Conservation (phyloP, 2,888 invertebrate genomes). For the Nomada flava region DNA sequence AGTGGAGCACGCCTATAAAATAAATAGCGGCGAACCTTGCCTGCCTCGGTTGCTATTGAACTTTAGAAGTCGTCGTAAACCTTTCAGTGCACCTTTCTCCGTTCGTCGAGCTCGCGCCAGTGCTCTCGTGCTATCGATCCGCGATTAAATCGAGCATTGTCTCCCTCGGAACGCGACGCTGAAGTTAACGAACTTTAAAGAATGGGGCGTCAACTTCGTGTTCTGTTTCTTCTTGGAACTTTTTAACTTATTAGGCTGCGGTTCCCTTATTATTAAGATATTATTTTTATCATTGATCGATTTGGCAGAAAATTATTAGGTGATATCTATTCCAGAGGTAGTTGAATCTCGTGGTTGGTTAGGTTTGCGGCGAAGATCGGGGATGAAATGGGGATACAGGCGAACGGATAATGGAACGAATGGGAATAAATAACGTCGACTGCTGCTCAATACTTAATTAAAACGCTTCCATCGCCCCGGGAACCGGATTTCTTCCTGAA, state of each 20-base stretch:
- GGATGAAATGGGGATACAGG: slow-evolving; percentile 12
- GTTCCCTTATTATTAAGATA: too few species aligned
- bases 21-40: slow-evolving; percentile 69
- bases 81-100: slow-evolving; percentile 58
- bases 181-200: neutral
- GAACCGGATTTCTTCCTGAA: slow-evolving; percentile 49
- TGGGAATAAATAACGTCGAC: slow-evolving; percentile 38
- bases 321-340: too few species aligned
- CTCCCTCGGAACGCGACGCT: neutral
- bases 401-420: slow-evolving; percentile 47
- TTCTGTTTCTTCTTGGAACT: too few species aligned
- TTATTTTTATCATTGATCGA: too few species aligned
- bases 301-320: too few species aligned
- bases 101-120: slow-evolving; percentile 34
- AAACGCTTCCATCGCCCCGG: slow-evolving; percentile 52
- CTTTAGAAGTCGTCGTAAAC: slow-evolving; percentile 70
- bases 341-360: neutral
- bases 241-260: too few species aligned
- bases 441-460: slow-evolving; percentile 56
- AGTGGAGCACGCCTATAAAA: slow-evolving; percentile 74
- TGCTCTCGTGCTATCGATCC: slow-evolving; percentile 25
- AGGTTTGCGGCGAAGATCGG: neutral
- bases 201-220: neutral
- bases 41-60: slow-evolving; percentile 71
- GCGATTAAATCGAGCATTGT: slow-evolving; percentile 46